Percentiles rank a stretch among this genome's conserved stretches.
These are phyloP conservation scores for Sylvicola cinctus DNA, from an alignment of 2,888 invertebrate genomes.

Conservation along the genomic window DNA sequence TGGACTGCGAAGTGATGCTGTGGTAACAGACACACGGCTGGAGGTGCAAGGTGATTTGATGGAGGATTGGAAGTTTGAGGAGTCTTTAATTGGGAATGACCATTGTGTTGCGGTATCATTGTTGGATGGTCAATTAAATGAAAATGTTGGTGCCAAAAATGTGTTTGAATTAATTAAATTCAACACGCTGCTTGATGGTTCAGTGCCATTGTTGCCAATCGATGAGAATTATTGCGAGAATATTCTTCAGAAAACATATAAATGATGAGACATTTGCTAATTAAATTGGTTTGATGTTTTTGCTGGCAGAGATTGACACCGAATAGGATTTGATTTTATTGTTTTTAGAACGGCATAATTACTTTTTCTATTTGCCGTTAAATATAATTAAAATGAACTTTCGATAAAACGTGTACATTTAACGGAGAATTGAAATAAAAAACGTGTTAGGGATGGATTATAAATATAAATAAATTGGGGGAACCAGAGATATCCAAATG, in stretches of 20 bases:
- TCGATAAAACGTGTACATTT: too few relatives aligned
- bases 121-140: slow-evolving; percentile 17
- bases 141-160: slow-evolving; percentile 9
- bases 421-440: too few relatives aligned
- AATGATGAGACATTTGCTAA: slow-evolving; percentile 7
- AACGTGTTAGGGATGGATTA: too few relatives aligned
- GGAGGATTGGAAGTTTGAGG: slow-evolving; percentile 60
- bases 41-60: slow-evolving; percentile 34
- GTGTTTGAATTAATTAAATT: slow-evolving; percentile 35
- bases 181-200: slow-evolving; percentile 35
- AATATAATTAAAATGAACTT: too few relatives aligned
- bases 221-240: slow-evolving; percentile 33
- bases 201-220: slow-evolving; percentile 26
- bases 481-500: too few relatives aligned
- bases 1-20: slow-evolving; percentile 24
- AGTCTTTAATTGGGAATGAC: slow-evolving; percentile 49
- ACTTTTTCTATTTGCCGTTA: too few relatives aligned
- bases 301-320: too few relatives aligned
- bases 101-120: slow-evolving; percentile 65
- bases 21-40: slow-evolving; percentile 43
- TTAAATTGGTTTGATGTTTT: too few relatives aligned
- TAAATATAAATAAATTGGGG: too few relatives aligned
- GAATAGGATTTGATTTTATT: too few relatives aligned
- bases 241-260: slow-evolving; percentile 36
- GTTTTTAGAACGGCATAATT: too few relatives aligned